phyloP scores from a whole-genome alignment of 1,140 invertebrate genomes.

The Ceratosolen fusciceps region DNA sequence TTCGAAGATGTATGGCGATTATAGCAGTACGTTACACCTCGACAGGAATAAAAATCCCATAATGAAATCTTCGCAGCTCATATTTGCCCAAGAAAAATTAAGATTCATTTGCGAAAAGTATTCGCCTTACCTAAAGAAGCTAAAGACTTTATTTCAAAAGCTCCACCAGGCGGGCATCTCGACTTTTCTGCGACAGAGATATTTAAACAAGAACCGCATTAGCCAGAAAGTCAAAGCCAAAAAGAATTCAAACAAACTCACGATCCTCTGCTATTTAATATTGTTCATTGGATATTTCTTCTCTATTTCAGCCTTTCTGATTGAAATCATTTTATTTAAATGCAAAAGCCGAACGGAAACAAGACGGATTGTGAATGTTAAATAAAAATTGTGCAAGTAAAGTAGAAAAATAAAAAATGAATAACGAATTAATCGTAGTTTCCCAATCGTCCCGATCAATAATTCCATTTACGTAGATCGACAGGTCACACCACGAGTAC shows the following conservation, averaged over 20 bases:
- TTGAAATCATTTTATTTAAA: background rate
- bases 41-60: background rate
- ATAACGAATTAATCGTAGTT: no score
- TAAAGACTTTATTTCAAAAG: background rate
- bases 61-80: background rate
- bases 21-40: background rate
- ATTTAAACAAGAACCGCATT: background rate
- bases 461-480: no score
- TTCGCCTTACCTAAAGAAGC: background rate
- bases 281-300: background rate
- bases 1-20: background rate
- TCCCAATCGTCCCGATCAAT: no score
- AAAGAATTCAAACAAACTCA: background rate
- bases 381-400: no score
- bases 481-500: no score
- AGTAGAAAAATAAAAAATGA: no score
- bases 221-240: background rate
- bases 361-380: no score
- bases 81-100: slow-evolving; percentile 19
- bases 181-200: background rate
- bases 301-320: background rate
- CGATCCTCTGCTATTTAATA: background rate
- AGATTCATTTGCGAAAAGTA: background rate
- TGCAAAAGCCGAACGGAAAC: no score
- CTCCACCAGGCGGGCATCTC: background rate